Evolutionary conservation across 2,888 invertebrate genomes (phyloP), one percentile per base, ranked within the genome.

Genomic region (Atethmia centrago): DNA sequence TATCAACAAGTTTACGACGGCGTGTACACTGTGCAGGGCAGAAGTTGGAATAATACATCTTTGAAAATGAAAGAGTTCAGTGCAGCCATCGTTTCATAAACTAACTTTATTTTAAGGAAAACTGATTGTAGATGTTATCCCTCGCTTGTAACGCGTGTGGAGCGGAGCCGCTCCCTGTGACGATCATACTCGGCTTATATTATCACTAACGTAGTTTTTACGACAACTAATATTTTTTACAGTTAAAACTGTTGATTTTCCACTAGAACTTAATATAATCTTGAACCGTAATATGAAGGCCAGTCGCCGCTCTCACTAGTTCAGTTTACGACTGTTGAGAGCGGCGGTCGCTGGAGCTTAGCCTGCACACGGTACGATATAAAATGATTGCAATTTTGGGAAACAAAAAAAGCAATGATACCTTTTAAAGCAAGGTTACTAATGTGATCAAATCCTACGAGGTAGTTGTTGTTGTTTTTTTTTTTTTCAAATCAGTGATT

Each of bases 131-230:
- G 14, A 42, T 55, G 25, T 55, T 3, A 31, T 10, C 42, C 25
- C 31, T 42, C 31, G 63, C 79, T 63, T 59, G 63, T 58, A 19
- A 40, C n/a, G 66, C 42, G 28, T 56, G 45, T 45, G 56, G 42
- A 14, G 31, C 49, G 42, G n/a, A 0, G 16, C 14, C 65, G 1
- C 51, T 36, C 10, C 40, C 42, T 42, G 51, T 31, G 55, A 53
- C 12, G 16, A 64, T 64, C 5, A 71, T 82, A 82, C 83, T 81
- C 82, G 80, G 80, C 83, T 81, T 81, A 82, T 81, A 74, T 77
- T 59, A 65, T 67, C 56, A 64, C 62, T 56, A 64, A 64, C 42
- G 16, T 59, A 49, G 31, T 47, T n/a, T 40, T 19, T 65, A 49
- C 25, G 19, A 40, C 21, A 42, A 3, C 62, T 55, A 59, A 59